Percentiles rank a stretch among this genome's conserved stretches.
phyloP scores from a whole-genome alignment of 2,113 vertebrate species.

The Montifringilla adamsi region DNA sequence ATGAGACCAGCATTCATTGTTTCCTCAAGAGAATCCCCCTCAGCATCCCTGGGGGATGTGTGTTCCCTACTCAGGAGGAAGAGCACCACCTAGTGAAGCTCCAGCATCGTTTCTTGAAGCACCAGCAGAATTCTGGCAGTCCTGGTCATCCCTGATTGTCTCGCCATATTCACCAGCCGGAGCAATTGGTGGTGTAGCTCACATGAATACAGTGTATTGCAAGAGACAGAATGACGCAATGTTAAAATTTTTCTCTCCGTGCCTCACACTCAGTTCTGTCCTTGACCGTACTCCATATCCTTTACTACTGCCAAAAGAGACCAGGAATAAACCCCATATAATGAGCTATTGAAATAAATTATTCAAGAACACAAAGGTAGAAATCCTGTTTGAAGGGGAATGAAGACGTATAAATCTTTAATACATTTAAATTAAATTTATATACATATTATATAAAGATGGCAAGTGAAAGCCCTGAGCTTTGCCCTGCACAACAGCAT shows the following conservation, averaged over 20 bases:
- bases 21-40: background rate
- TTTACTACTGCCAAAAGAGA: background rate
- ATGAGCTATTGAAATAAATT: background rate
- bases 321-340: background rate
- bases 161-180: accelerated
- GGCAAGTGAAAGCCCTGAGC: background rate
- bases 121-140: background rate
- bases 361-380: background rate
- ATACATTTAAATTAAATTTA: background rate
- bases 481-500: background rate
- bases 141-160: accelerated
- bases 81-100: constrained; percentile 25
- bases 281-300: background rate
- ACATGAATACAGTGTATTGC: background rate
- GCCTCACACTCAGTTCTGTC: background rate
- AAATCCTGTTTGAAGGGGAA: background rate
- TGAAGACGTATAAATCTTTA: background rate
- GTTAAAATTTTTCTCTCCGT: background rate
- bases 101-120: background rate
- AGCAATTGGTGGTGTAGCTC: background rate
- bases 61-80: background rate
- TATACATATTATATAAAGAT: background rate
- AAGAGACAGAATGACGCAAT: background rate
- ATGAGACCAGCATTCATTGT: background rate
- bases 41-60: background rate